Percentiles rank a stretch among this genome's conserved stretches.
Evolutionary conservation across 23 tunicate species (phyloP).

Genomic region (Halocynthia roretzi): DNA sequence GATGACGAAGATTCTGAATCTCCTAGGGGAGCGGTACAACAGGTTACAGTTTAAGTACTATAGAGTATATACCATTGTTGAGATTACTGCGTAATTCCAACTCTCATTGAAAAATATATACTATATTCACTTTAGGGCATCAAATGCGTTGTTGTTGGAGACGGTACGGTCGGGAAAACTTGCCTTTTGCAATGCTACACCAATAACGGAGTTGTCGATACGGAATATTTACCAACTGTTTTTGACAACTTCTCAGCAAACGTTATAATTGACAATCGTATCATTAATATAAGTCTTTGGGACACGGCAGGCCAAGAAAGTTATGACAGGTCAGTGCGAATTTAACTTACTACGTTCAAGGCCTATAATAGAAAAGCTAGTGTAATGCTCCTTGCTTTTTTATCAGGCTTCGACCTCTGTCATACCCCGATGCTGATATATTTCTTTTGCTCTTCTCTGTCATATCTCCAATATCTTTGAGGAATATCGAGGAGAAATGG

Average conservation of each 20-base stretch:
- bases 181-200: conserved; percentile 4
- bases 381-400: not conserved
- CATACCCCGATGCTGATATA: not conserved
- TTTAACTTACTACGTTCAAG: no score
- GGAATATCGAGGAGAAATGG: conserved; percentile 1
- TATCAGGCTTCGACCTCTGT: conserved; percentile 3
- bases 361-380: no score
- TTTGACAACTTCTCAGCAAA: conserved; percentile 10
- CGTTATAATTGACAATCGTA: not conserved
- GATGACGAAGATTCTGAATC: no score
- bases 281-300: conserved; percentile 4
- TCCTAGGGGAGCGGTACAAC: no score
- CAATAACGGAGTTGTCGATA: not conserved
- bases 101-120: no score
- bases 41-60: no score
- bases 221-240: not conserved
- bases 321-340: conserved; percentile 4
- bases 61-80: no score
- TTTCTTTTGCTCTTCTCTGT: not conserved
- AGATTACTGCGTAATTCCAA: no score
- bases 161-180: conserved; percentile 6
- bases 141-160: conserved; percentile 5
- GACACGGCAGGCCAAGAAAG: conserved; percentile 7
- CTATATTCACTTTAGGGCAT: not conserved
- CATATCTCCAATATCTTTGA: not conserved